A percentile compares a stretch with the other conserved stretches of the same genome.
These are phyloP conservation scores for Thereva unica DNA, from an alignment of 2,888 invertebrate genomes.

Conservation along the genomic window DNA sequence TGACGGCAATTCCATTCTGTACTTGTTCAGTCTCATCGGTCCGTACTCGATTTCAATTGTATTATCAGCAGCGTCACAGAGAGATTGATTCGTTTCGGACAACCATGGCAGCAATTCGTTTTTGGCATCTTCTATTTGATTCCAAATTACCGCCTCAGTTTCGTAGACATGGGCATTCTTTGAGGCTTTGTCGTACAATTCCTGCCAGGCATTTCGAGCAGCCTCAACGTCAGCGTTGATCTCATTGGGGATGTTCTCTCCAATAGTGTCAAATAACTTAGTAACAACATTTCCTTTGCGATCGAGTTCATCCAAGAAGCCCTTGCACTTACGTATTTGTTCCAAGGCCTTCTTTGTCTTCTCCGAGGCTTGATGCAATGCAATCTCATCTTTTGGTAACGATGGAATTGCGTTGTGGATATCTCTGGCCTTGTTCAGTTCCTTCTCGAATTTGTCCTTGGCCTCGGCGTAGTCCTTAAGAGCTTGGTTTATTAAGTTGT, in stretches of 20 bases:
- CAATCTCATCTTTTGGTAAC: slow-evolving; percentile 72
- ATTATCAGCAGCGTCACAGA: slow-evolving; percentile 76
- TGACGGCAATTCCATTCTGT: slow-evolving; percentile 81
- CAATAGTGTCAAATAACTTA: slow-evolving; percentile 57
- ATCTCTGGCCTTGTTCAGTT: slow-evolving; percentile 71
- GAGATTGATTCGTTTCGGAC: slow-evolving; percentile 75
- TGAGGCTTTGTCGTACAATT: slow-evolving; percentile 70
- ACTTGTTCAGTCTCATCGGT: slow-evolving; percentile 77
- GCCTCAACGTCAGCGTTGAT: slow-evolving; percentile 59
- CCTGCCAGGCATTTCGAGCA: slow-evolving; percentile 71
- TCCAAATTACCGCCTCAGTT: slow-evolving; percentile 89
- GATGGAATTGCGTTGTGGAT: slow-evolving; percentile 67
- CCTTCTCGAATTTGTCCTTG: slow-evolving; percentile 70
- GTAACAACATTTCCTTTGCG: slow-evolving; percentile 64
- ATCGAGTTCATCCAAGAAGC: slow-evolving; percentile 76
- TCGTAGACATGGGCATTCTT: slow-evolving; percentile 80
- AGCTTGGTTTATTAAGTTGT: slow-evolving; percentile 71
- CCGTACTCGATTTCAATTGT: slow-evolving; percentile 81
- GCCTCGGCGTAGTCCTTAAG: slow-evolving; percentile 77
- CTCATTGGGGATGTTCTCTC: slow-evolving; percentile 62
- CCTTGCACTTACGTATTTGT: slow-evolving; percentile 73
- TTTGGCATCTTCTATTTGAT: slow-evolving; percentile 85
- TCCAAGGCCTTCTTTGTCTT: slow-evolving; percentile 78
- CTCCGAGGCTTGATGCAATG: slow-evolving; percentile 72
- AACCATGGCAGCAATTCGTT: slow-evolving; percentile 84